Base-by-base conservation (phyloP, 35 echinoderm and acorn worm species). In the Amphiura filiformis region DNA sequence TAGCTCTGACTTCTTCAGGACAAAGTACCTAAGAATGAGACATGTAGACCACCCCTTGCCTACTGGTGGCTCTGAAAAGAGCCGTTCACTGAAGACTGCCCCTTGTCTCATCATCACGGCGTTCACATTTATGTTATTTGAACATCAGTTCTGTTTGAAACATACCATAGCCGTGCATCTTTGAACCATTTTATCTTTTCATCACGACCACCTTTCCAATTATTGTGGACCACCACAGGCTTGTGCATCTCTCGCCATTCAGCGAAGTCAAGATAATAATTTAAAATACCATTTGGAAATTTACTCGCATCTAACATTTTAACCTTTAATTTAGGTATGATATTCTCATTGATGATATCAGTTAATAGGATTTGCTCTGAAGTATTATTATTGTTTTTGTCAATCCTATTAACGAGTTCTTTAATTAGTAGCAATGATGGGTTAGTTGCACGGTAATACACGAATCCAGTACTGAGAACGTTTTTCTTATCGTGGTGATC, bases 281-380 rank as follows among this genome's bases (percentile, higher is more conserved):
- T 92, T 13, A 85, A 87, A 34, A 88, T 85, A n/a, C 94, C 94
- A 64, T 96, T 96, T 34, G 94, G 94, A 77, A 96, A 96, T 5
- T 86, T 42, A 42, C 80, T 56, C 31, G 57, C 80, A 39, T 80
- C 40, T 77, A 96, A 36, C 18, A 89, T 82, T 47, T 89, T 96
- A 11, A 38, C 56, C 35, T 77, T 92, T n/a, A 96, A 78, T 39
- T 78, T 38, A 7, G 80, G 44, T 0, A 75, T 12, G 34, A 39
- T 23, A 20, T 89, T 82, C 23, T 90, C 57, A 13, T 22, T 81
- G 13, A 88, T n/a, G 37, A 96, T 42, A 31, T 87, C 64, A 41
- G 92, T 96, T 33, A 96, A 17, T 4, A 96, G 56, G 12, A 78
- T 86, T 65, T 96, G 94, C 41, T 96, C 94, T 26, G 90, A 79